Conservation (phyloP, 92 coral and sea anemone species). For the Paragorgia papillata region DNA sequence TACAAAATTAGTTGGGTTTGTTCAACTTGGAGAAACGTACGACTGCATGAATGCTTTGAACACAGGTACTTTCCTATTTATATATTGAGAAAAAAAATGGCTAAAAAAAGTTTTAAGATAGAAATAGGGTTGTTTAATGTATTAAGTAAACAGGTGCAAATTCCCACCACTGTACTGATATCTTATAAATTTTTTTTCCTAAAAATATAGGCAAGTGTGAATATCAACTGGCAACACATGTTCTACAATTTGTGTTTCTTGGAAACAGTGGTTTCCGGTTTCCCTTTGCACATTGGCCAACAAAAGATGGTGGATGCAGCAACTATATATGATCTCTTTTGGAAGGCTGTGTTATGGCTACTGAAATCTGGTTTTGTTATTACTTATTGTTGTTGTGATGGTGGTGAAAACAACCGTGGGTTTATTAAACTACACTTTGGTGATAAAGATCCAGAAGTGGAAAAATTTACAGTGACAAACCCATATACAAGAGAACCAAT, state of each 20-base stretch:
- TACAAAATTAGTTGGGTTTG: constrained; percentile 53
- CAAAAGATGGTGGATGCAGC: constrained; percentile 59
- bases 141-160: too few relatives aligned
- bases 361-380: constrained; percentile 35
- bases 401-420: constrained; percentile 58
- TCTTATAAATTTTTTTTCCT: too few relatives aligned
- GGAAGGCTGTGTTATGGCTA: constrained; percentile 57
- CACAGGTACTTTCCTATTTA: too few relatives aligned
- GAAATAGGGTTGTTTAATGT: too few relatives aligned
- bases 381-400: constrained; percentile 63
- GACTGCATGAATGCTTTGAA: constrained; percentile 37
- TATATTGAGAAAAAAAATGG: too few relatives aligned
- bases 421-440: constrained; percentile 59
- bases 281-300: constrained; percentile 66
- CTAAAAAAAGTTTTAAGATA: too few relatives aligned
- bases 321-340: constrained; percentile 42
- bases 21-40: constrained; percentile 44
- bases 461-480: constrained; percentile 55
- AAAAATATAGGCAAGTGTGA: constrained; percentile 27
- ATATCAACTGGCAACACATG: constrained; percentile 56
- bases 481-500: constrained; percentile 52
- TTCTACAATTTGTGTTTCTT: constrained; percentile 67
- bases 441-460: constrained; percentile 53
- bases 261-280: constrained; percentile 58
- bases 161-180: too few relatives aligned